Evolutionary conservation across 1,140 invertebrate genomes (phyloP).

Genomic region (Drosophila ironensis): DNA sequence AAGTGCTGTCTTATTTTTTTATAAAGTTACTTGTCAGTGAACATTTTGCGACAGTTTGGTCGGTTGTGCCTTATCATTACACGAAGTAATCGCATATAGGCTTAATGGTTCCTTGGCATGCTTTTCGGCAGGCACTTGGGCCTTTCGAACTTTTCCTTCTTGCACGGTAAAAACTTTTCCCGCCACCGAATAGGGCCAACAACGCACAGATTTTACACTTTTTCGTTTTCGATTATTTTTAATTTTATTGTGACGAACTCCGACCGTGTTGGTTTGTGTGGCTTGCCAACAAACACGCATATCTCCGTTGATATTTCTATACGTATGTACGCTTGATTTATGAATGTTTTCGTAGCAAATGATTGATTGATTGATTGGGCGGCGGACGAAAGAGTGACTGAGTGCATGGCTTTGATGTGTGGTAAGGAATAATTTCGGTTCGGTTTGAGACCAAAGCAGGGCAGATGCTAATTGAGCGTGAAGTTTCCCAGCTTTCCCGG

Average conservation of each 20-base stretch:
- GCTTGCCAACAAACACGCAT: slow-evolving; percentile 1
- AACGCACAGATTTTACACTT: slow-evolving; percentile 15
- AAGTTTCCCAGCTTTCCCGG: slow-evolving; percentile 17
- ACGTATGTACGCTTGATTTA: slow-evolving; percentile 44
- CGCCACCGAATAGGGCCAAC: slow-evolving; percentile 17
- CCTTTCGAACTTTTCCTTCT: slow-evolving; percentile 12
- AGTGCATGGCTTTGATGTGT: slow-evolving; percentile 53
- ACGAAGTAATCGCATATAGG: slow-evolving; percentile 9
- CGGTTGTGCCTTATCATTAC: slow-evolving; percentile 27
- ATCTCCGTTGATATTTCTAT: background rate
- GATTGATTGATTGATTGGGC: slow-evolving; percentile 54
- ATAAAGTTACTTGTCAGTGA: background rate
- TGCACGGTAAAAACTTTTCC: background rate
- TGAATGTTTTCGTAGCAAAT: slow-evolving; percentile 39
- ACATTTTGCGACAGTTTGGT: slow-evolving; percentile 5
- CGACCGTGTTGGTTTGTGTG: slow-evolving; percentile 3
- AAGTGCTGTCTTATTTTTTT: background rate
- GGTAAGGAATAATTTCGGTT: slow-evolving; percentile 25
- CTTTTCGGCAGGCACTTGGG: background rate
- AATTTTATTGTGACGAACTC: slow-evolving; percentile 31
- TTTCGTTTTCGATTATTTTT: slow-evolving; percentile 27
- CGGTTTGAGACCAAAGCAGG: slow-evolving; percentile 9
- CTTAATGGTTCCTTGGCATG: slow-evolving; percentile 48
- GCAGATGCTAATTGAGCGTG: slow-evolving; percentile 56
- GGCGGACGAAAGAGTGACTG: slow-evolving; percentile 28